These are phyloP conservation scores for Acrobasis consociella DNA, from an alignment of 2,888 invertebrate species.

Conservation along the genomic window DNA sequence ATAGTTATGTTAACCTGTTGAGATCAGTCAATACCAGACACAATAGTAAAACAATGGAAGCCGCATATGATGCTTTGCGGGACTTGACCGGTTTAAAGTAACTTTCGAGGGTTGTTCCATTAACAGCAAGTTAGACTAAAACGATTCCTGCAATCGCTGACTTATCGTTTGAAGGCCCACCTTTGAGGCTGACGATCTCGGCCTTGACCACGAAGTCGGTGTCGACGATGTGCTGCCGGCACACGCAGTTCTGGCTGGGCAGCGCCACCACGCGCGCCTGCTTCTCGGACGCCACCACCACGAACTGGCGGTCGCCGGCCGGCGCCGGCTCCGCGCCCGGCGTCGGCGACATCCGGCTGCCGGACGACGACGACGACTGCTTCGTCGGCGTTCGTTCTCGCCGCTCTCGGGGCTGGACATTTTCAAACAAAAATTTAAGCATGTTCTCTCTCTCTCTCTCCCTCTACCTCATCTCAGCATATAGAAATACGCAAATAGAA, in stretches of 20 bases:
- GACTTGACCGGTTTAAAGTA: no score
- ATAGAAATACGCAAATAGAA: no score
- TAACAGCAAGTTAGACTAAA: no score
- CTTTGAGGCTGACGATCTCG: slow-evolving; percentile 95
- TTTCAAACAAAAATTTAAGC: no score
- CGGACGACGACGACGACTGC: slow-evolving; percentile 74
- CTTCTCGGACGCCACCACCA: slow-evolving; percentile 96
- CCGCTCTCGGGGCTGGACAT: slow-evolving; percentile 58
- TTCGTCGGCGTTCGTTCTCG: slow-evolving; percentile 85
- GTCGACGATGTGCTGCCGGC: slow-evolving; percentile 96
- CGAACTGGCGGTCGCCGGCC: slow-evolving; percentile 93
- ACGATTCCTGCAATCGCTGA: no score
- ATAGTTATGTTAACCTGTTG: no score
- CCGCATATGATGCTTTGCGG: no score
- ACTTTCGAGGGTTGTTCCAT: no score
- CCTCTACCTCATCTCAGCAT: no score
- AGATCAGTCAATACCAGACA: no score
- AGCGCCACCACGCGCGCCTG: slow-evolving; percentile 96
- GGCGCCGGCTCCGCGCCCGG: slow-evolving; percentile 65
- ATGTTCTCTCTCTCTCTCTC: no score
- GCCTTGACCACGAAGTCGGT: slow-evolving; percentile 97
- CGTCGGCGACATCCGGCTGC: slow-evolving; percentile 90
- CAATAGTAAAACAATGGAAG: no score
- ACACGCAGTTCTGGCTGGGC: slow-evolving; percentile 97
- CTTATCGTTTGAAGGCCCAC: slow-evolving; percentile 61